phyloP scores from a whole-genome alignment of 2,113 vertebrate genomes.

The Dromaius novaehollandiae region DNA sequence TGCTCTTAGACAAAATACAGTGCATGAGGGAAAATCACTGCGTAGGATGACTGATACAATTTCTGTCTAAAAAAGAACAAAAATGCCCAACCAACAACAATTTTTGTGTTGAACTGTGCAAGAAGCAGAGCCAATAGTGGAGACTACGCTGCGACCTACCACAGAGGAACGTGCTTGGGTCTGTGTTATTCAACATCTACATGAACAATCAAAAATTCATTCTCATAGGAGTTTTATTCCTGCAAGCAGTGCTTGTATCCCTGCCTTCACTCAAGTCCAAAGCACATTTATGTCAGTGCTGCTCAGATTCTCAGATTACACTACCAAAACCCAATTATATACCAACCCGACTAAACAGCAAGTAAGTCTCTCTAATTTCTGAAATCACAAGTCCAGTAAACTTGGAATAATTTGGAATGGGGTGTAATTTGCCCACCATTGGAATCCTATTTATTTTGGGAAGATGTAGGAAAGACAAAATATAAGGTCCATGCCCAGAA shows the following conservation, averaged over 20 bases:
- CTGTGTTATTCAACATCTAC: background rate
- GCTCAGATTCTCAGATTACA: background rate
- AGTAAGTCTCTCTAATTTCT: background rate
- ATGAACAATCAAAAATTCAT: background rate
- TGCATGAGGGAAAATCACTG: slow-evolving; percentile 24
- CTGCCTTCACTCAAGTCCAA: background rate
- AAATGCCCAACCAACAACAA: background rate
- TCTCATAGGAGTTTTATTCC: background rate
- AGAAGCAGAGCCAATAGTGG: background rate
- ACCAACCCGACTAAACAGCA: background rate
- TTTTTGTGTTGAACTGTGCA: background rate
- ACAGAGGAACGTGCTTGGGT: background rate
- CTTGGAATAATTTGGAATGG: background rate
- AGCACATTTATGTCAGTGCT: background rate
- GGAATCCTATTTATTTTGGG: background rate
- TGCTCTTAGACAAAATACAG: slow-evolving; percentile 59
- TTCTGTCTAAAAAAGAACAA: slow-evolving; percentile 25
- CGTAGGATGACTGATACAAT: background rate
- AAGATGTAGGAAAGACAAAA: background rate
- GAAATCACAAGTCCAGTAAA: background rate
- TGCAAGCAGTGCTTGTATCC: background rate
- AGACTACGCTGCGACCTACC: background rate
- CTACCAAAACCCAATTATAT: background rate
- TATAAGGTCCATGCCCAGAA: background rate
- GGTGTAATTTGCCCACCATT: background rate